phyloP scores from a whole-genome alignment of 2,888 invertebrate genomes.

The Drosophila birchii region DNA sequence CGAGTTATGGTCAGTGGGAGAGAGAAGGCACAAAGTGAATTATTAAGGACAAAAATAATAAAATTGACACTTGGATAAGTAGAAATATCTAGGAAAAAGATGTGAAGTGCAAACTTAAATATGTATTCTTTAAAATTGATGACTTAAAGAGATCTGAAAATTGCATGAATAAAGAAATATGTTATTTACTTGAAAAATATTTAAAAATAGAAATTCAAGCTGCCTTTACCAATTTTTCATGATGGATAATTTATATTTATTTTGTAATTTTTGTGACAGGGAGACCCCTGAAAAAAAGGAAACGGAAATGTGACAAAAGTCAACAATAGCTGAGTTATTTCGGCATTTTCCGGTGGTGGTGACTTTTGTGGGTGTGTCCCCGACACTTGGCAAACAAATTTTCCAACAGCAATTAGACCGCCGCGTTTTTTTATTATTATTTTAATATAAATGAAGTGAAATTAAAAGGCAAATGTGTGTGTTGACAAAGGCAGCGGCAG shows the following conservation, averaged over 20 bases:
- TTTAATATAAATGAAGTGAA: constrained; percentile 75
- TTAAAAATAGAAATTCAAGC: not conserved
- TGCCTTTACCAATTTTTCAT: not conserved
- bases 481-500: constrained; percentile 68
- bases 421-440: constrained; percentile 37
- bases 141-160: not conserved
- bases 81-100: not conserved
- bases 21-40: constrained; percentile 16
- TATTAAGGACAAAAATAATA: not conserved
- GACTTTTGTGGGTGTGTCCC: constrained; percentile 41
- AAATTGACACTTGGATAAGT: constrained; percentile 3
- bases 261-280: not conserved
- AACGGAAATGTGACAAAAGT: constrained; percentile 48
- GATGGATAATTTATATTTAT: constrained; percentile 11
- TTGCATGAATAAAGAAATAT: not conserved
- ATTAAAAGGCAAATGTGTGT: constrained; percentile 77
- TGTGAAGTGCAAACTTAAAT: not conserved
- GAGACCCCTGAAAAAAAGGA: constrained; percentile 23
- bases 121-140: not conserved
- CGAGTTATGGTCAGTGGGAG: constrained; percentile 47
- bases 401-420: constrained; percentile 69
- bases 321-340: constrained; percentile 47
- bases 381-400: constrained; percentile 71
- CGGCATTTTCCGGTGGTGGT: constrained; percentile 39
- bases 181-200: not conserved